Conservation (phyloP, 2,888 invertebrate species). For the Eupelmus urozonus region DNA sequence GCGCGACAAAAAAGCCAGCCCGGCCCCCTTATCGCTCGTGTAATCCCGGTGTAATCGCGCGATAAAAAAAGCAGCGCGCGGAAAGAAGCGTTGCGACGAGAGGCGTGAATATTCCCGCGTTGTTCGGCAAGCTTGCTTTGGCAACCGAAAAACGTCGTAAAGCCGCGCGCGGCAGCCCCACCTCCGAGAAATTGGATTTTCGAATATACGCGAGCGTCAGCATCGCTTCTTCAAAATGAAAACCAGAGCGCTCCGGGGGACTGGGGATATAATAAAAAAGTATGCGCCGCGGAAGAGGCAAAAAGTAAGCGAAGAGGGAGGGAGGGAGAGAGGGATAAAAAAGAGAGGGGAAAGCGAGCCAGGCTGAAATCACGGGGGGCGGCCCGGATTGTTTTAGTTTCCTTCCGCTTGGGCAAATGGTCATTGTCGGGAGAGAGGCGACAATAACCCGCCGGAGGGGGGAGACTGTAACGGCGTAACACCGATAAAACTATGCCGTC, state of each 20-base stretch:
- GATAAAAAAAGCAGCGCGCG: constrained; percentile 25
- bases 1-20: neutral
- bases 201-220: constrained; percentile 37
- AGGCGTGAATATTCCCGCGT: constrained; percentile 48
- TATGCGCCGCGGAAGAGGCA: neutral
- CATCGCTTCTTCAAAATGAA: constrained; percentile 53
- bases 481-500: constrained; percentile 67
- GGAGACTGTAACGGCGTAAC: constrained; percentile 68
- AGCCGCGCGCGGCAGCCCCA: constrained; percentile 16
- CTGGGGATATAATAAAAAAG: constrained; percentile 46
- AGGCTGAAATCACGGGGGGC: constrained; percentile 29
- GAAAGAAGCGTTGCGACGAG: no score
- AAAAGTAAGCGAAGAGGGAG: neutral
- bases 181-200: constrained; percentile 56
- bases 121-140: constrained; percentile 41
- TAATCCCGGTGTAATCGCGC: constrained; percentile 17
- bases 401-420: constrained; percentile 33
- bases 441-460: constrained; percentile 71
- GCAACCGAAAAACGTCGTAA: constrained; percentile 54
- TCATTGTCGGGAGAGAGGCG: constrained; percentile 60
- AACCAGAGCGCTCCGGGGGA: constrained; percentile 20
- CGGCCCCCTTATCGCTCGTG: neutral
- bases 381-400: constrained; percentile 43
- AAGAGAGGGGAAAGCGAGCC: neutral
- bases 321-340: neutral